These are phyloP conservation scores for Tetropium fuscum DNA, from an alignment of 2,888 invertebrate species.

Conservation along the genomic window DNA sequence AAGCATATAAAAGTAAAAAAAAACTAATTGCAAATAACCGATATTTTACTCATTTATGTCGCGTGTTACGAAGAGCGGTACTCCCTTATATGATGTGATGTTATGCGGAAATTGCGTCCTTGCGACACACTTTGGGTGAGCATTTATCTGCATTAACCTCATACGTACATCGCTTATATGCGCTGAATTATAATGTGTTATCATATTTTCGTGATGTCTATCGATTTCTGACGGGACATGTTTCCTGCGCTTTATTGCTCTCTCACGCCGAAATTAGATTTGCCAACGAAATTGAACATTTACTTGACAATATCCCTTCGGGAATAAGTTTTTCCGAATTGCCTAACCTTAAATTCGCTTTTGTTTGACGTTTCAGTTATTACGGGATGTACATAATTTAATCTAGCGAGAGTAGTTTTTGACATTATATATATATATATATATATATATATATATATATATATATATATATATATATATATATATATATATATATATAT, in stretches of 20 bases:
- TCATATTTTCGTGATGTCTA: constrained; percentile 30
- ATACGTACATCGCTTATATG: constrained; percentile 19
- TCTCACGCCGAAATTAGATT: constrained; percentile 18
- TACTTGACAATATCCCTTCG: constrained; percentile 20
- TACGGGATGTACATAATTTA: too few species aligned
- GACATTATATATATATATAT: too few species aligned
- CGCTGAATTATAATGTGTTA: constrained; percentile 27
- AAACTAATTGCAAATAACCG: too few species aligned
- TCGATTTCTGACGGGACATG: constrained; percentile 22
- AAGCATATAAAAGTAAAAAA: neutral
- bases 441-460: too few species aligned
- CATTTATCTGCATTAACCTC: constrained; percentile 10
- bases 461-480: too few species aligned
- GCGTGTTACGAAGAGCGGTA: too few species aligned
- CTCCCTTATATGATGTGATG: neutral
- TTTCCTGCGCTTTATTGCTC: constrained; percentile 18
- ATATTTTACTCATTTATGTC: too few species aligned
- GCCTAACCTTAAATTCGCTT: constrained; percentile 16
- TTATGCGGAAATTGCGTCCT: constrained; percentile 17
- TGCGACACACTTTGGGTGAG: constrained; percentile 2
- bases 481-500: too few species aligned
- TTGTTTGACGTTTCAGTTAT: constrained; percentile 7
- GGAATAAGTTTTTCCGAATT: constrained; percentile 22
- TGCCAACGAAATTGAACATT: constrained; percentile 18
- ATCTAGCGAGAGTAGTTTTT: too few species aligned